Percentiles rank a stretch among this genome's conserved stretches.
Evolutionary conservation across 2,113 vertebrate species (phyloP).

Genomic region (Gasterosteus aculeatus): DNA sequence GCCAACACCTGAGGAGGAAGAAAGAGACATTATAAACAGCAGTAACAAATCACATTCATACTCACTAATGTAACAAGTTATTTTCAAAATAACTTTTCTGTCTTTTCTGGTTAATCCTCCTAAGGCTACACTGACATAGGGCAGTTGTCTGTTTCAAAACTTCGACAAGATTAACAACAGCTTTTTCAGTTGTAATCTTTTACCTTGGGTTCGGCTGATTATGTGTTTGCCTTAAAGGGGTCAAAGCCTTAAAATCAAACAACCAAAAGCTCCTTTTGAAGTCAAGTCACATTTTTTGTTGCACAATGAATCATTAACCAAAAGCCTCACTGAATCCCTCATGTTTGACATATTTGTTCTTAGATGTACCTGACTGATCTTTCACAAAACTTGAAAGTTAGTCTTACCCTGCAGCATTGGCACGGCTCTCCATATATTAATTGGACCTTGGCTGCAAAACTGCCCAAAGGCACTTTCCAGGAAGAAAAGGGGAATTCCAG

Average conservation of each 20-base stretch:
- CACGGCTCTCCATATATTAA: slow-evolving; percentile 89
- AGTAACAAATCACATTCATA: too few species aligned
- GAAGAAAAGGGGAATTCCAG: slow-evolving; percentile 93
- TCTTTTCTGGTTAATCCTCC: too few species aligned
- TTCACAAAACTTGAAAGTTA: neutral
- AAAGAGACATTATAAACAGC: neutral
- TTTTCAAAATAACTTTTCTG: too few species aligned
- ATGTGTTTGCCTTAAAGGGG: neutral
- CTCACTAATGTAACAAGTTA: too few species aligned
- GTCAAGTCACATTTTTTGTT: neutral
- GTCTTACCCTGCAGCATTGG: slow-evolving; percentile 90
- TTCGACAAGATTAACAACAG: neutral
- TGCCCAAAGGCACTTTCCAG: slow-evolving; percentile 94
- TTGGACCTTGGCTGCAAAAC: slow-evolving; percentile 93
- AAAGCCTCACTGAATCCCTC: neutral
- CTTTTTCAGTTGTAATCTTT: neutral
- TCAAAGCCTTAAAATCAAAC: neutral
- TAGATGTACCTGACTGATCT: neutral
- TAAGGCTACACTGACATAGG: too few species aligned
- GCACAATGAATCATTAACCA: slow-evolving; percentile 25
- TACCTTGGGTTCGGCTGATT: neutral
- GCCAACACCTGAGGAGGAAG: slow-evolving; percentile 86
- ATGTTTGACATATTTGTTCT: neutral
- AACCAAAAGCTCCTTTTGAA: slow-evolving; percentile 1
- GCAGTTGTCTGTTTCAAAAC: too few species aligned